Conservation (phyloP, 1,140 invertebrate species). For the Heliconius congener region DNA sequence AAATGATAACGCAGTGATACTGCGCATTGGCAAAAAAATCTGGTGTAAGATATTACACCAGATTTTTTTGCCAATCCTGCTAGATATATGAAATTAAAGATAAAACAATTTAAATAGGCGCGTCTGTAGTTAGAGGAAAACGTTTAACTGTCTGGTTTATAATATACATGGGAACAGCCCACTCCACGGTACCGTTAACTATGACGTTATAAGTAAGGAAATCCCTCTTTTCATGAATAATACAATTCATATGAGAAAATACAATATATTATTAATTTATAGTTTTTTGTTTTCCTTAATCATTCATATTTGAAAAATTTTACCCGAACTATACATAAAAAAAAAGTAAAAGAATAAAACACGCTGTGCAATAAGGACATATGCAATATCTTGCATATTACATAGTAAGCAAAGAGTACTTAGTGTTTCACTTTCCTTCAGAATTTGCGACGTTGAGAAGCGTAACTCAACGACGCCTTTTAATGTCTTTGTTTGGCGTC, state of each 20-base stretch:
- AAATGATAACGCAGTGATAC: no score
- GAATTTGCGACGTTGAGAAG: no score
- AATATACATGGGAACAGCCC: conserved; percentile 14
- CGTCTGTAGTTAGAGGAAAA: background rate
- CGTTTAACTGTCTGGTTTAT: background rate
- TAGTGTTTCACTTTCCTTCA: no score
- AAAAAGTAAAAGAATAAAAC: background rate
- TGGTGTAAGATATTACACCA: no score
- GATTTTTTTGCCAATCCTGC: no score
- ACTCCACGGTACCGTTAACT: background rate
- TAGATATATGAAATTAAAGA: no score
- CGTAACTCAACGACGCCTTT: no score
- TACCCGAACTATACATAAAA: background rate
- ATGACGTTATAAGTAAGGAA: conserved; percentile 18
- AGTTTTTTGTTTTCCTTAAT: background rate
- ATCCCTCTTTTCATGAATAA: conserved; percentile 6
- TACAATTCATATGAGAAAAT: background rate
- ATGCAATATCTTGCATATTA: no score
- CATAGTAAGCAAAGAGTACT: no score
- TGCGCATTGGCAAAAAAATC: no score
- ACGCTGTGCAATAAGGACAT: background rate
- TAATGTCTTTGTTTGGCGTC: no score
- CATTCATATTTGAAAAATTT: background rate
- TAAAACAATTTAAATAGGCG: background rate
- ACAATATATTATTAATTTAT: background rate